Base-by-base conservation (phyloP, 2,888 invertebrate genomes). In the Polietes domitor region DNA sequence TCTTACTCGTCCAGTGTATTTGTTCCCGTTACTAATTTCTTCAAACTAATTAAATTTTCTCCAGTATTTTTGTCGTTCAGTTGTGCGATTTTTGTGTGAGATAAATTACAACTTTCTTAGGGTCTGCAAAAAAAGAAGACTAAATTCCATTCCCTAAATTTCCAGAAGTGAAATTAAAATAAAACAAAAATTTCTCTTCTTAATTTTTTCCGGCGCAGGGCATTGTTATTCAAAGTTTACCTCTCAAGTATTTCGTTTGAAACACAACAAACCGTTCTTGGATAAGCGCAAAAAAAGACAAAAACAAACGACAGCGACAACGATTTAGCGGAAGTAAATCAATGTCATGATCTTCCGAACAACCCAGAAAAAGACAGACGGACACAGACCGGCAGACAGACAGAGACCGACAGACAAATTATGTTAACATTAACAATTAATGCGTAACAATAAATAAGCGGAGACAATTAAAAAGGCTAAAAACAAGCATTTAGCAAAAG, bases 391-490 rank as follows among this genome's bases (percentile, higher is more conserved):
- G n/a, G n/a, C n/a, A n/a, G n/a, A n/a, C n/a, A n/a, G n/a, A n/a
- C n/a, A n/a, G n/a, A n/a, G n/a, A n/a, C n/a, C n/a, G n/a, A 53
- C 55, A 41, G 47, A n/a, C 47, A 32, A 77, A 77, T 83, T 80
- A 83, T 83, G 80, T 80, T 78, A 37, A 83, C 80, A 80, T 83
- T 77, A 83, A 80, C 77, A 86, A 86, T 86, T 82, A 80, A 82
- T 87, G 81, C 88, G 88, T 87, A 88, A 89, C 89, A 89, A 90
- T 89, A 90, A 89, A 89, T 90, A 89, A 89, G 87, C 88, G 86
- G 17, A 88, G 87, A 87, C 90, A 89, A 89, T 89, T 90, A 89
- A 89, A 88, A 89, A 87, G 86, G 86, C 88, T 58, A 88, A 89
- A 89, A 89, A 89, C 88, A 89, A 90, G 88, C 89, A 88, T 88